Conservation (phyloP, 2,888 invertebrate species). For the Linnaemya tessellans region DNA sequence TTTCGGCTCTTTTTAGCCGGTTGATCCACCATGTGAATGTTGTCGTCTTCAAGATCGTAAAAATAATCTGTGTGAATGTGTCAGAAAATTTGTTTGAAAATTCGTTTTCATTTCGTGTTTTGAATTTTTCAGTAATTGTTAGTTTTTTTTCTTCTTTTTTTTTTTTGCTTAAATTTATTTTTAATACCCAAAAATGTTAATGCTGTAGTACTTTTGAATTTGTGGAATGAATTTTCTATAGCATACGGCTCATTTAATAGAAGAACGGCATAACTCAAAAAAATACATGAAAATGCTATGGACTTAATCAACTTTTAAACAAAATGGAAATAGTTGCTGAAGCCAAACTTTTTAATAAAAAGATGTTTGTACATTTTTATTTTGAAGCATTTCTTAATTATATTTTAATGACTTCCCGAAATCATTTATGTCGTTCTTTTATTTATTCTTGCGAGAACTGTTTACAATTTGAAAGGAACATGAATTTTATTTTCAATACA, state of each 20-base stretch:
- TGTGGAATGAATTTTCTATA: not conserved
- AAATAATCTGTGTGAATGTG: constrained; percentile 50
- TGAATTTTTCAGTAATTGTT: constrained; percentile 24
- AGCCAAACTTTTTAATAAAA: too few relatives aligned
- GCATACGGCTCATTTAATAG: not conserved
- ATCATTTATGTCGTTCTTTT: too few relatives aligned
- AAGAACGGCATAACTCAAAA: not conserved
- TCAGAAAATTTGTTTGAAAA: constrained; percentile 41
- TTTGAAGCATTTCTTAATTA: too few relatives aligned
- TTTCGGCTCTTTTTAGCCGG: constrained; percentile 6
- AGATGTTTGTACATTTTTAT: too few relatives aligned
- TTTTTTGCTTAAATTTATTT: constrained; percentile 1
- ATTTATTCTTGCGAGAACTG: too few relatives aligned
- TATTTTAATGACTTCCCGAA: too few relatives aligned
- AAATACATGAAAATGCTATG: too few relatives aligned
- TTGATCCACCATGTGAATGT: constrained; percentile 50
- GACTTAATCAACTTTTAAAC: too few relatives aligned
- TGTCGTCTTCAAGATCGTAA: constrained; percentile 60
- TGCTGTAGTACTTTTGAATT: not conserved
- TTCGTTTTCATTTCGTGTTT: constrained; percentile 14
- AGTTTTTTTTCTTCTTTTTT: not conserved
- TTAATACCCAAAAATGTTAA: not conserved
- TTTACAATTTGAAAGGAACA: too few relatives aligned
- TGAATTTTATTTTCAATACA: not conserved
- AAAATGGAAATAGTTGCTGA: too few relatives aligned